A percentile compares a stretch with the other conserved stretches of the same genome.
These are phyloP conservation scores for Thysanoteuthis rhombus DNA, from an alignment of 2,888 invertebrate species.

Conservation along the genomic window DNA sequence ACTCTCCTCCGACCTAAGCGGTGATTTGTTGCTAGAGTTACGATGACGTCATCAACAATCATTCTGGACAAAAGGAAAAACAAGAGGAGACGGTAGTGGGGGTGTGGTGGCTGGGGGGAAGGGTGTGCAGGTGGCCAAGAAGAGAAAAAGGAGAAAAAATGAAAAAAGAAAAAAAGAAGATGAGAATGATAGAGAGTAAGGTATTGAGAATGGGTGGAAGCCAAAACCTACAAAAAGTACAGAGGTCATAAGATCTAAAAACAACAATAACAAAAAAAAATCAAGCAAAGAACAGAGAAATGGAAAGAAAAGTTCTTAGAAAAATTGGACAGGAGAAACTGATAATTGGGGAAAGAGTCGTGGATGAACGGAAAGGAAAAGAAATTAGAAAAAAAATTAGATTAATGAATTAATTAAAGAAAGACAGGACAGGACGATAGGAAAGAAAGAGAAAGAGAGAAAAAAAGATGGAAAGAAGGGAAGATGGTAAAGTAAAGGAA, in stretches of 20 bases:
- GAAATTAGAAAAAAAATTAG: background rate
- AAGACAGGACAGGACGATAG: background rate
- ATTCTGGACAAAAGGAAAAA: background rate
- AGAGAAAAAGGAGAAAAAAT: background rate
- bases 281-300: background rate
- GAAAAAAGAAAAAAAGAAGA: background rate
- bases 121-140: too few relatives aligned
- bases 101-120: background rate
- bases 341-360: background rate
- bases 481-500: background rate
- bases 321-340: background rate
- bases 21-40: background rate
- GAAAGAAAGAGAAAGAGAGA: background rate
- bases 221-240: background rate
- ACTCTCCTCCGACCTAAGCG: background rate
- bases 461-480: background rate
- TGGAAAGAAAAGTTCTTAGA: background rate
- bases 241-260: too few relatives aligned
- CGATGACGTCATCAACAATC: background rate
- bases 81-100: background rate
- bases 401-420: too few relatives aligned
- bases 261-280: too few relatives aligned
- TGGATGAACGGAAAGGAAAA: background rate
- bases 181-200: too few relatives aligned
- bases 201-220: background rate